Conservation (phyloP, 2,888 invertebrate species). For the Cosmia pyralina region DNA sequence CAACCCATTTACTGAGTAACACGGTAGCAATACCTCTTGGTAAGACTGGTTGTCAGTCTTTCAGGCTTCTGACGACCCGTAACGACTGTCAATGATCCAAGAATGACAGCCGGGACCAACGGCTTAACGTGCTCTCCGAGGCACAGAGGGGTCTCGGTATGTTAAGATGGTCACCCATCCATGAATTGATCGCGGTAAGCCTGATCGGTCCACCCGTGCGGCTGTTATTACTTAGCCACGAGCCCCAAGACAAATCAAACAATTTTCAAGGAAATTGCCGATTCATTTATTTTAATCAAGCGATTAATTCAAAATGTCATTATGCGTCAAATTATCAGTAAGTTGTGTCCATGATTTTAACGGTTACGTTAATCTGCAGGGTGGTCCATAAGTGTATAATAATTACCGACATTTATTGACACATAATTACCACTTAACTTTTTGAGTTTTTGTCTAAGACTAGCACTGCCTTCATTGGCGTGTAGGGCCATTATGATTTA, state of each 20-base stretch:
- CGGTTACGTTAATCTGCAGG: constrained; percentile 5
- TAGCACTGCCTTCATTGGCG: background rate
- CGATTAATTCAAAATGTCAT: constrained; percentile 8
- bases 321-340: background rate
- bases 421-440: constrained; percentile 7
- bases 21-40: no score
- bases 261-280: background rate
- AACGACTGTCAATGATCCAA: no score
- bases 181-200: no score
- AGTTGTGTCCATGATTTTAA: constrained; percentile 5
- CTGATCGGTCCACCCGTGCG: no score
- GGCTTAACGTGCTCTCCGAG: no score
- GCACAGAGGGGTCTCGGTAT: no score
- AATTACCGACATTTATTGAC: constrained; percentile 29
- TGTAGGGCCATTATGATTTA: background rate
- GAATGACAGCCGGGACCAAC: no score
- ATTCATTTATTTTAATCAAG: constrained; percentile 26
- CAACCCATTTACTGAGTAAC: no score
- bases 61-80: no score
- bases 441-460: constrained; percentile 2
- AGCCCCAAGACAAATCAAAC: background rate
- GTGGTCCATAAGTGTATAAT: constrained; percentile 43
- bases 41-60: no score
- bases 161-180: no score
- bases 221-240: no score